Conservation (phyloP, 2,113 vertebrate genomes). For the Microcebus jonahi region DNA sequence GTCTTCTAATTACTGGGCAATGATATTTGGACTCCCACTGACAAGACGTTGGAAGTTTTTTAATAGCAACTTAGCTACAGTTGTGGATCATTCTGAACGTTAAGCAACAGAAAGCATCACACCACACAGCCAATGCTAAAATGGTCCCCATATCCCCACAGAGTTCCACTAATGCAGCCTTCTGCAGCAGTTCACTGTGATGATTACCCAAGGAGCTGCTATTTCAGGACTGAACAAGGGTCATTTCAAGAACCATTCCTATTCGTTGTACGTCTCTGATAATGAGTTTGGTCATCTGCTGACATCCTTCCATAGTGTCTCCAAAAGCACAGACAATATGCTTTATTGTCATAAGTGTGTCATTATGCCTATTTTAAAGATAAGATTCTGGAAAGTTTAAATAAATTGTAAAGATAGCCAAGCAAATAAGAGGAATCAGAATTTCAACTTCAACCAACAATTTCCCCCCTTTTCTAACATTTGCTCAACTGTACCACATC, state of each 20-base stretch:
- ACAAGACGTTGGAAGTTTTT: neutral
- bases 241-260: conserved; percentile 17
- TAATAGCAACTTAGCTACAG: neutral
- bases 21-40: neutral
- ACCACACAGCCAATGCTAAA: neutral
- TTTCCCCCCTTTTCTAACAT: neutral
- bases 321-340: neutral
- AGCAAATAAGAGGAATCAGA: conserved; percentile 38
- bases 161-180: neutral
- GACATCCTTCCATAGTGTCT: neutral
- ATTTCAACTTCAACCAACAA: neutral
- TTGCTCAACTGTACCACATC: neutral
- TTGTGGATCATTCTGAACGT: neutral
- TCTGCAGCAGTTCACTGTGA: neutral
- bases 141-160: neutral
- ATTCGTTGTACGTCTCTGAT: neutral
- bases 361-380: neutral
- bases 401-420: conserved; percentile 6
- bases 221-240: neutral
- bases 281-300: neutral
- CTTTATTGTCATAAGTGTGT: conserved; percentile 1
- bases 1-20: neutral
- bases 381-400: conserved; percentile 33
- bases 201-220: neutral
- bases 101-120: neutral